phyloP scores from a whole-genome alignment of 1,140 invertebrate species.

The Bilobella aurantiaca region DNA sequence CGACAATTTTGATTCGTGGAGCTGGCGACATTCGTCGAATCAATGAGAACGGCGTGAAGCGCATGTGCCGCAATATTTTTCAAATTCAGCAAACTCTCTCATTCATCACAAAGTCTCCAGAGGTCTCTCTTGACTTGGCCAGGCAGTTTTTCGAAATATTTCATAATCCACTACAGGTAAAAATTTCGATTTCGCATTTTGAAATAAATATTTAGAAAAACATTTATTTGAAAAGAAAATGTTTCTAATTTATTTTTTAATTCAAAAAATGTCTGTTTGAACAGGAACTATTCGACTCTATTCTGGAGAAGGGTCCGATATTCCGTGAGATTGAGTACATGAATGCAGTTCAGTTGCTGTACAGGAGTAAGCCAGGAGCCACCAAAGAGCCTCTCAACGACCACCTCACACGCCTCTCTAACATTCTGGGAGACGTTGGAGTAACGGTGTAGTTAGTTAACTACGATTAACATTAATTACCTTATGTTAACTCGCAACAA shows the following conservation, averaged over 20 bases:
- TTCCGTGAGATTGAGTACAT: constrained; percentile 78
- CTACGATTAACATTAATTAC: no score
- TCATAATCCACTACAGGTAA: constrained; percentile 67
- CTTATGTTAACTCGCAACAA: no score
- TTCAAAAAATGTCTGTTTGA: constrained; percentile 29
- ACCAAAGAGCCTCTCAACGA: constrained; percentile 36
- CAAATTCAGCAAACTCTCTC: constrained; percentile 74
- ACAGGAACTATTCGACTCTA: constrained; percentile 72
- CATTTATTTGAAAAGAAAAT: no score
- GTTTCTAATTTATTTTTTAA: not conserved
- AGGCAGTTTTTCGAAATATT: constrained; percentile 81
- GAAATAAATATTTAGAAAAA: no score
- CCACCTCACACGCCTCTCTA: constrained; percentile 51
- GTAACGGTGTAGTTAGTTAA: constrained; percentile 45
- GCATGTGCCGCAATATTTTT: constrained; percentile 76
- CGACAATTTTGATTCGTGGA: constrained; percentile 72
- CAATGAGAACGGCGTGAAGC: constrained; percentile 66
- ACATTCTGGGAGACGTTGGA: constrained; percentile 56
- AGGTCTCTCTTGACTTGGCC: constrained; percentile 76
- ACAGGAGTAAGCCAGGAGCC: constrained; percentile 47
- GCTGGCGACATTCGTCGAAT: constrained; percentile 67
- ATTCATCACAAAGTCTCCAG: constrained; percentile 69
- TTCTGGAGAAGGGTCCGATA: constrained; percentile 68
- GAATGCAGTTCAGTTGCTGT: constrained; percentile 65
- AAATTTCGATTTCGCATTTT: no score